These are phyloP conservation scores for Mycteria americana DNA, from an alignment of 2,797 vertebrate species.

Conservation along the genomic window DNA sequence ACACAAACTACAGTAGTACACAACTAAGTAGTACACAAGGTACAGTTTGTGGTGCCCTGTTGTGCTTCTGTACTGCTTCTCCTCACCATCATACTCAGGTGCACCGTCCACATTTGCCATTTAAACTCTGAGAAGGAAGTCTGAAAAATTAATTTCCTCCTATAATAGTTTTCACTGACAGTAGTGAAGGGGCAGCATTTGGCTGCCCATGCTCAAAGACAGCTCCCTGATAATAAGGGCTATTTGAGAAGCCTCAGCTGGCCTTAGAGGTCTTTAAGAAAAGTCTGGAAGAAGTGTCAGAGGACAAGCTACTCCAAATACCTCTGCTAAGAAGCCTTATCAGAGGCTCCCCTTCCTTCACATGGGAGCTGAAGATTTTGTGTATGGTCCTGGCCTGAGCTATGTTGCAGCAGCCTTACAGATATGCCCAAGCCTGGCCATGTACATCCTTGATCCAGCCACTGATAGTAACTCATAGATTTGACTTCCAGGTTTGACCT, in stretches of 20 bases:
- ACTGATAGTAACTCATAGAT: not conserved
- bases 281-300: not conserved
- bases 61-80: not conserved
- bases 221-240: not conserved
- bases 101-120: not conserved
- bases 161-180: not conserved
- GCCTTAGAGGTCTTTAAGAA: not conserved
- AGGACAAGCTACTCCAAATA: not conserved
- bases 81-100: not conserved
- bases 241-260: not conserved
- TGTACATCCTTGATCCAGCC: not conserved
- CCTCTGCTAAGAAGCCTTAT: not conserved
- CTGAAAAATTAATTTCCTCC: not conserved
- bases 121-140: not conserved
- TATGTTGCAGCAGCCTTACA: not conserved
- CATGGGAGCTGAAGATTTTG: not conserved
- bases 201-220: not conserved
- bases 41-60: not conserved
- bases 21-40: not conserved
- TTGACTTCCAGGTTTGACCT: not conserved
- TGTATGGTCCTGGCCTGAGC: not conserved
- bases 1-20: not conserved
- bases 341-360: not conserved
- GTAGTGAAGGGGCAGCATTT: not conserved
- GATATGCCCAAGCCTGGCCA: not conserved